phyloP scores from a whole-genome alignment of 2,113 vertebrate species.

The Nerophis ophidion region DNA sequence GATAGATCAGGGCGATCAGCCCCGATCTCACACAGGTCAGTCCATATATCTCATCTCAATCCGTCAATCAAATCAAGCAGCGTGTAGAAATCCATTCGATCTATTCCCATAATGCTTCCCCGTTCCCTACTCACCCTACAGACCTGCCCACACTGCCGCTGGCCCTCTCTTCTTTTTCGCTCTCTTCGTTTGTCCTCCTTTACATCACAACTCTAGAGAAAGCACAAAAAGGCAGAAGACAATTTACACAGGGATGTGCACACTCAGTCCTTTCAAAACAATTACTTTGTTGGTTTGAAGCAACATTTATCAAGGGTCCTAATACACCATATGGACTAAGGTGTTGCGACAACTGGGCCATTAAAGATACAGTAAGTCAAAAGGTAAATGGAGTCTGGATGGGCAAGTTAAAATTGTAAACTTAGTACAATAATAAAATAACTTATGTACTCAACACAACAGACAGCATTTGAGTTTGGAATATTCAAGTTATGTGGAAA shows the following conservation, averaged over 20 bases:
- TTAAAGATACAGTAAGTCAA: background rate
- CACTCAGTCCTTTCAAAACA: slow-evolving; percentile 32
- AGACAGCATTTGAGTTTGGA: no score
- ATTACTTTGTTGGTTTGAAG: slow-evolving; percentile 10
- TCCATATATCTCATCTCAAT: slow-evolving; percentile 72
- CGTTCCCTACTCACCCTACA: slow-evolving; percentile 76
- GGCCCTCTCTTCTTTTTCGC: slow-evolving; percentile 56
- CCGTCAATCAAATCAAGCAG: slow-evolving; percentile 69
- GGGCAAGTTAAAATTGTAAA: no score
- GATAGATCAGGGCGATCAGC: slow-evolving; percentile 87
- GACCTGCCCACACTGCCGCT: slow-evolving; percentile 66
- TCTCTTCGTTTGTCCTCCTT: slow-evolving; percentile 45
- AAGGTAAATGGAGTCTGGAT: no score
- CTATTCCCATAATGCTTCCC: slow-evolving; percentile 67
- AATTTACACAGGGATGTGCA: slow-evolving; percentile 7
- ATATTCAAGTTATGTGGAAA: no score
- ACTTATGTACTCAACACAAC: no score
- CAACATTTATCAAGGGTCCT: slow-evolving; percentile 11
- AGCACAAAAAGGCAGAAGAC: slow-evolving; percentile 37
- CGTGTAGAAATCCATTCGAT: slow-evolving; percentile 56
- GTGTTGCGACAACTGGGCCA: background rate
- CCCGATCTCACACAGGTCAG: slow-evolving; percentile 93
- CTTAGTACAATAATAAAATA: no score
- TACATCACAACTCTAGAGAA: slow-evolving; percentile 45
- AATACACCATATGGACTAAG: slow-evolving; percentile 1